A percentile compares a stretch with the other conserved stretches of the same genome.
phyloP scores from a whole-genome alignment of 2,888 invertebrate species.

The Ormyrus thymus region DNA sequence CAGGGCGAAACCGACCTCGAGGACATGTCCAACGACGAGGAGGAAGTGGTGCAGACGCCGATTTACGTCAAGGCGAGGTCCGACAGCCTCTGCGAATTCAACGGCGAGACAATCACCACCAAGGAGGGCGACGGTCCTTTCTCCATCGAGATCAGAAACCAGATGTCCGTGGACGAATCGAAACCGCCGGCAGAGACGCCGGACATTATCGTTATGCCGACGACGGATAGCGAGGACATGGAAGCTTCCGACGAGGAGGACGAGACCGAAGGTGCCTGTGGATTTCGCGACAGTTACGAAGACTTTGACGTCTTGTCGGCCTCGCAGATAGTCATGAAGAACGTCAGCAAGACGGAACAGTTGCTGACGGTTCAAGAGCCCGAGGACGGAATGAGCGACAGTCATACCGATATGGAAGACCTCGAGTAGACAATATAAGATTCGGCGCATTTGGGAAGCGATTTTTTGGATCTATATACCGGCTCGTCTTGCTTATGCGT shows the following conservation, averaged over 20 bases:
- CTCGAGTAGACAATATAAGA: constrained; percentile 63
- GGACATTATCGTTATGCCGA: constrained; percentile 63
- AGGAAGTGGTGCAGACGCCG: constrained; percentile 54
- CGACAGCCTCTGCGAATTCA: constrained; percentile 68
- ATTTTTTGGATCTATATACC: too few species aligned
- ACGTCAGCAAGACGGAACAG: constrained; percentile 64
- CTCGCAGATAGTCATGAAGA: constrained; percentile 69
- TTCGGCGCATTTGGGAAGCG: too few species aligned
- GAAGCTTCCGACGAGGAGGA: constrained; percentile 71
- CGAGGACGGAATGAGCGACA: constrained; percentile 64
- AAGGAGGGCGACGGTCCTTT: constrained; percentile 73
- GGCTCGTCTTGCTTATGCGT: too few species aligned
- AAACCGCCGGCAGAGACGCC: constrained; percentile 39
- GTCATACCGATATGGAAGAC: constrained; percentile 71
- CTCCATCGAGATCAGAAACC: constrained; percentile 70
- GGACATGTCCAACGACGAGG: constrained; percentile 68
- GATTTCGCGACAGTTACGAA: constrained; percentile 60
- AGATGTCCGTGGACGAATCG: constrained; percentile 63
- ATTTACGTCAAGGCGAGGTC: constrained; percentile 64
- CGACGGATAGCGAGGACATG: constrained; percentile 72
- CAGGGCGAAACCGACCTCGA: constrained; percentile 71
- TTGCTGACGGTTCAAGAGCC: constrained; percentile 28
- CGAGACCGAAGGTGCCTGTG: constrained; percentile 62
- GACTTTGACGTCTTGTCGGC: constrained; percentile 66
- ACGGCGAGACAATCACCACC: constrained; percentile 70